Conservation (phyloP, 2,888 invertebrate species). For the Acronicta psi region DNA sequence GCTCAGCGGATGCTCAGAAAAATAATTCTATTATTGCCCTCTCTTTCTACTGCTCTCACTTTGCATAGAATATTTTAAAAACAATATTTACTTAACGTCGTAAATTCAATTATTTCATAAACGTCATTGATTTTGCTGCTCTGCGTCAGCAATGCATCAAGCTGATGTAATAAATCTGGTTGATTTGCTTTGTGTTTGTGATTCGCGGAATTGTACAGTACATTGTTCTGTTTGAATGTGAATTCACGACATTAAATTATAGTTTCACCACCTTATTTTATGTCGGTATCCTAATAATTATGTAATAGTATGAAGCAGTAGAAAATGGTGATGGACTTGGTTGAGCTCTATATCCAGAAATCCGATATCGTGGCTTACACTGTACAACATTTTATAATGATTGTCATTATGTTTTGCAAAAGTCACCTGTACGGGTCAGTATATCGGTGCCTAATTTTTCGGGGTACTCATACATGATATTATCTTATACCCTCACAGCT, state of each 20-base stretch:
- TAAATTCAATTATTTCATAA: conserved; percentile 16
- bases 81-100: conserved; percentile 45
- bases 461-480: too few relatives aligned
- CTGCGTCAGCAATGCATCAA: conserved; percentile 26
- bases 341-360: too few relatives aligned
- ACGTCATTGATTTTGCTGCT: conserved; percentile 12
- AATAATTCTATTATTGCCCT: conserved; percentile 80
- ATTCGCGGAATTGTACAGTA: conserved; percentile 6
- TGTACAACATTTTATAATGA: too few relatives aligned
- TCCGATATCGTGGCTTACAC: too few relatives aligned
- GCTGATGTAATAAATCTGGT: conserved; percentile 31
- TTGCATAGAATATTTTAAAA: conserved; percentile 69
- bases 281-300: too few relatives aligned
- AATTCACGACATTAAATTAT: background rate
- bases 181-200: conserved; percentile 16
- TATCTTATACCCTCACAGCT: too few relatives aligned
- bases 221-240: background rate
- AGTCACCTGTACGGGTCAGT: too few relatives aligned
- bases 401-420: too few relatives aligned
- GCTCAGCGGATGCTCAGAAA: conserved; percentile 77
- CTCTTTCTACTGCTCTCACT: conserved; percentile 63
- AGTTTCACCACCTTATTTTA: background rate
- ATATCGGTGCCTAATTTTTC: too few relatives aligned
- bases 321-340: too few relatives aligned
- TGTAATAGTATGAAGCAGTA: too few relatives aligned